Base-by-base conservation (phyloP, 2,888 invertebrate genomes). In the Fissipunctia ypsillon region DNA sequence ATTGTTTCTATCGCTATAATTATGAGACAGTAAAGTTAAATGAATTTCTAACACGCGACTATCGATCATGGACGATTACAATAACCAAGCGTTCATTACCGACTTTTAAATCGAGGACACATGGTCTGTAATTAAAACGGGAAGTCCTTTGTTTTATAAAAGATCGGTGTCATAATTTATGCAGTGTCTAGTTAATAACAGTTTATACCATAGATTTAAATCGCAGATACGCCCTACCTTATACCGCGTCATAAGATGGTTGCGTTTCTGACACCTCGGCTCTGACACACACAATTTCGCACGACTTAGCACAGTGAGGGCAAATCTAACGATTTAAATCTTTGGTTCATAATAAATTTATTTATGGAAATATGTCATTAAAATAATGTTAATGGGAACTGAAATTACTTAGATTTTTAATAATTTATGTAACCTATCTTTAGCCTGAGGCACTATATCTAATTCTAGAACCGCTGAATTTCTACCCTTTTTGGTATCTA, bases 41-140 rank as follows among this genome's bases (percentile, higher is more conserved):
- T 82, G 64, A 80, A 84, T 71, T 69, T 76, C 61, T 63, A 72
- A 67, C 84, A 85, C 76, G 78, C 78, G 68, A 80, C 45, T 60
- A 69, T 83, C 80, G 78, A 82, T 80, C 73, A 73, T 57, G 19
- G 64, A 45, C 69, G 59, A 78, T 81, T 28, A 84, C 69, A 63
- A 78, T 84, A 74, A 83, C 83, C 71, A 81, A 67, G 59, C 22
- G 25, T 69, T 73, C 67, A 80, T 80, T 78, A 74, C 28, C 43
- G 59, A 35, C 45, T 65, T 68, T 77, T 81, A 73, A 80, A 61
- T 48, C 19, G 43, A 66, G 65, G 66, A 61, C 63, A 63, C 38
- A 41, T 9, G 9, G 41, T 43, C 57, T 77, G 61, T 56, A 65
- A 82, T 84, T 84, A 84, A 60, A 72, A 59, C 4, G 5, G n/a